These are phyloP conservation scores for Heterotilapia buettikoferi DNA, from an alignment of 2,113 vertebrate genomes.

Conservation along the genomic window DNA sequence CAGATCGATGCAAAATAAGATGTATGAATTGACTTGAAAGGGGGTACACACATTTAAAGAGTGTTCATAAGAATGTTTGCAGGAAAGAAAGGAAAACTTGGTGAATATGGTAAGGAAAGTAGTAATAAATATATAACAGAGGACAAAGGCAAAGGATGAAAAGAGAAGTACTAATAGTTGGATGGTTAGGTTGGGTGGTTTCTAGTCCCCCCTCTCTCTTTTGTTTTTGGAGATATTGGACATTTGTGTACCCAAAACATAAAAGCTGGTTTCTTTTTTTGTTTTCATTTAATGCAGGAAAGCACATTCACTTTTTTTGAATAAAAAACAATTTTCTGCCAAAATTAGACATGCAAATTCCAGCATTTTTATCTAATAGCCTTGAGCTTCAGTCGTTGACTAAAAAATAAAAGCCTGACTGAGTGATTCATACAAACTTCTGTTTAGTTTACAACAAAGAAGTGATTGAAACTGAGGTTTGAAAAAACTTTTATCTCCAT, in stretches of 20 bases:
- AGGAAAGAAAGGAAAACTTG: background rate
- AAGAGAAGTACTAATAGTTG: background rate
- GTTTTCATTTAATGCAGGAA: slow-evolving; percentile 11
- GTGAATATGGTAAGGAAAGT: background rate
- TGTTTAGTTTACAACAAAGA: background rate
- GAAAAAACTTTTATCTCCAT: background rate
- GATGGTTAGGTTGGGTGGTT: background rate
- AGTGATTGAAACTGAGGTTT: background rate
- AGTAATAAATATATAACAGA: background rate
- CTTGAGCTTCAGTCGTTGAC: background rate
- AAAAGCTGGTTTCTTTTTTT: background rate
- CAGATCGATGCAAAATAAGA: background rate
- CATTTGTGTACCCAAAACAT: background rate
- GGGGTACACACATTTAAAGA: background rate
- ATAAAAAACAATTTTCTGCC: background rate
- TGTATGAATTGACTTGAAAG: background rate
- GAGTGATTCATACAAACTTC: background rate
- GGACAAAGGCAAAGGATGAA: background rate
- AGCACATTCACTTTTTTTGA: background rate
- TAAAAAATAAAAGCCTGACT: slow-evolving; percentile 3
- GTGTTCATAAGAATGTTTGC: background rate
- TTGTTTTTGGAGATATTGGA: background rate
- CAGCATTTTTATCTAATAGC: slow-evolving; percentile 5
- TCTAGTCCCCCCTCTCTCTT: background rate
- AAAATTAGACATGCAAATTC: slow-evolving; percentile 8